A percentile compares a stretch with the other conserved stretches of the same genome.
phyloP scores from a whole-genome alignment of 2,113 vertebrate species.

The Parotia lawesii region DNA sequence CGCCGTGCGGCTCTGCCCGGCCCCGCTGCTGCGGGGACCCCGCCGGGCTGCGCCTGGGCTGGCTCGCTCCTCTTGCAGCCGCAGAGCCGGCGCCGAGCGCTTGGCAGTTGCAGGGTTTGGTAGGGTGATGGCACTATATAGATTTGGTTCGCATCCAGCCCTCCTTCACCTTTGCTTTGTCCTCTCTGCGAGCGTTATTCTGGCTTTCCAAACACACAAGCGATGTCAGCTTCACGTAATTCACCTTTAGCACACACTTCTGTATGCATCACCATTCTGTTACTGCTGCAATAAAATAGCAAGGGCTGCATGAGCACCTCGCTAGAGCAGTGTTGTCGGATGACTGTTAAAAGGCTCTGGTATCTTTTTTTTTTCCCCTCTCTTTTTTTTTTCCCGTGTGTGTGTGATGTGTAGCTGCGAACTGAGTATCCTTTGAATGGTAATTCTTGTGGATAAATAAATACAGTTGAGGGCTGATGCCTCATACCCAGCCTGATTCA shows the following conservation, averaged over 20 bases:
- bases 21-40: background rate
- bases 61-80: background rate
- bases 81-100: background rate
- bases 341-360: background rate
- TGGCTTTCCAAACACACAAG: background rate
- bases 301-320: background rate
- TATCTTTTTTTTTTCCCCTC: rapidly evolving
- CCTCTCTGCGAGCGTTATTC: rapidly evolving
- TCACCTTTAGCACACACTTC: background rate
- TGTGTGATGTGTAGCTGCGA: background rate
- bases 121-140: constrained; percentile 8
- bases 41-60: background rate
- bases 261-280: rapidly evolving
- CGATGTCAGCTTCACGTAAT: background rate
- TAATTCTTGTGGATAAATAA: background rate
- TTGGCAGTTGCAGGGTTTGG: constrained; percentile 7
- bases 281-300: background rate
- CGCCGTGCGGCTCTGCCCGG: background rate
- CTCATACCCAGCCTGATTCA: background rate
- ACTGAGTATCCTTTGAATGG: background rate
- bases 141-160: background rate
- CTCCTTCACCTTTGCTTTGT: background rate
- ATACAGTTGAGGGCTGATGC: background rate
- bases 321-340: rapidly evolving
- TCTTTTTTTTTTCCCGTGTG: rapidly evolving